These are phyloP conservation scores for Thysanoteuthis rhombus DNA, from an alignment of 2,888 invertebrate species.

Conservation along the genomic window DNA sequence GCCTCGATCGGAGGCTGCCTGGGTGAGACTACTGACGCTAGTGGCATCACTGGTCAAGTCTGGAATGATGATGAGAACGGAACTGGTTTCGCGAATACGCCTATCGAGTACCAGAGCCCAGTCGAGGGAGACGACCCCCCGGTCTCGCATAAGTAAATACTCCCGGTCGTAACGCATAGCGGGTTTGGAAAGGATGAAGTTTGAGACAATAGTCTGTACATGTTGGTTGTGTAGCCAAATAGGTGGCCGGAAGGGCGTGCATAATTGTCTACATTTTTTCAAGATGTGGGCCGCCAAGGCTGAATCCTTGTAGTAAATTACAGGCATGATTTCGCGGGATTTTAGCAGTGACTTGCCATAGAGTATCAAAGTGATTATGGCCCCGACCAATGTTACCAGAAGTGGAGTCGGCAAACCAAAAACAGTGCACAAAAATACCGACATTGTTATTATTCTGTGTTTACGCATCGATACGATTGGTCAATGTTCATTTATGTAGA, in stretches of 20 bases:
- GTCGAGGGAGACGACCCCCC: conserved; percentile 61
- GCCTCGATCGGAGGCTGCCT: conserved; percentile 45
- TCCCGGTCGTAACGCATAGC: conserved; percentile 54
- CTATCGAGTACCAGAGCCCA: conserved; percentile 49
- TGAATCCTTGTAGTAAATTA: conserved; percentile 56
- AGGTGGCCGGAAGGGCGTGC: conserved; percentile 50
- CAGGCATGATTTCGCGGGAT: conserved; percentile 40
- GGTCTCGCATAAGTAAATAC: conserved; percentile 59
- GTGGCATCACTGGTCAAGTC: conserved; percentile 54
- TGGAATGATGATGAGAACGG: conserved; percentile 56
- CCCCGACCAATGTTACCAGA: background rate
- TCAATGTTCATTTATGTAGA: background rate
- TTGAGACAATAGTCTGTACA: conserved; percentile 56
- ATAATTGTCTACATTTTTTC: conserved; percentile 47
- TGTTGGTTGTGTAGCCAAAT: conserved; percentile 49
- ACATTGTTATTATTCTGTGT: background rate
- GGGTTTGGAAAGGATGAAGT: conserved; percentile 34
- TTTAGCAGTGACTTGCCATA: background rate
- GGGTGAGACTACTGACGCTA: conserved; percentile 45
- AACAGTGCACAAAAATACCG: background rate
- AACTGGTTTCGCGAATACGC: conserved; percentile 42
- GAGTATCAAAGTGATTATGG: background rate
- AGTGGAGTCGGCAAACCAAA: background rate
- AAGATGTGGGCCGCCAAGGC: conserved; percentile 54
- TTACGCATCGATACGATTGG: background rate